A percentile compares a stretch with the other conserved stretches of the same genome.
Conservation (phyloP, 2,797 vertebrate species). For the Clarias laeviceps region DNA sequence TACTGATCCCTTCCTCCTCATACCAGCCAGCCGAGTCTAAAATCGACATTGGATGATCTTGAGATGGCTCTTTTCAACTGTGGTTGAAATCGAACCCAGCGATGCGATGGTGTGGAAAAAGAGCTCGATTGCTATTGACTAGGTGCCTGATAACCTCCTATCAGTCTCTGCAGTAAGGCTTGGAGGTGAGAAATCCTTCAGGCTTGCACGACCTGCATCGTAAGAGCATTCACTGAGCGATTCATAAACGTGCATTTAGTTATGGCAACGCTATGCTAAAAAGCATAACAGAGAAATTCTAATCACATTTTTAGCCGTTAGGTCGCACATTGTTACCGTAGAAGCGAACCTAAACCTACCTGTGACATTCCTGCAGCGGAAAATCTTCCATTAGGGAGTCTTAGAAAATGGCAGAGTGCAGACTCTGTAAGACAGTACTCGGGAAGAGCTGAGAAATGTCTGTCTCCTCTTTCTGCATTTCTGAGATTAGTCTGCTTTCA, state of each 20-base stretch:
- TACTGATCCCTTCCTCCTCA: not conserved
- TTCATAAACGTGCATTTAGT: not conserved
- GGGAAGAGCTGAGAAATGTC: not conserved
- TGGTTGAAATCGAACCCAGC: slow-evolving; percentile 11
- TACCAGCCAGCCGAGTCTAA: not conserved
- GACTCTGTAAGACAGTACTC: slow-evolving; percentile 7
- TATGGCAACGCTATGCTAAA: not conserved
- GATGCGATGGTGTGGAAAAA: slow-evolving; percentile 22
- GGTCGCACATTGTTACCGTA: not conserved
- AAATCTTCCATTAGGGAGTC: not conserved
- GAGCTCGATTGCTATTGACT: slow-evolving; percentile 11
- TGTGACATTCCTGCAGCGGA: not conserved
- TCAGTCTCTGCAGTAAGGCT: not conserved
- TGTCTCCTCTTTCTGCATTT: not conserved
- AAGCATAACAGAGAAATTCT: not conserved
- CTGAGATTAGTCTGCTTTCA: slow-evolving; percentile 34
- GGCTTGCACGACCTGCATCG: not conserved
- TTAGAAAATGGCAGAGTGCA: slow-evolving; percentile 10
- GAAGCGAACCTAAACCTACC: not conserved
- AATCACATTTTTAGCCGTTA: not conserved
- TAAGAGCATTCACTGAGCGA: not conserved
- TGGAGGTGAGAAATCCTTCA: not conserved
- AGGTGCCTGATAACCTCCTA: not conserved
- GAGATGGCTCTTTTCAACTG: not conserved
- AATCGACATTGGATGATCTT: slow-evolving; percentile 18